These are phyloP conservation scores for Sebastes umbrosus DNA, from an alignment of 2,797 vertebrate species.

Conservation along the genomic window DNA sequence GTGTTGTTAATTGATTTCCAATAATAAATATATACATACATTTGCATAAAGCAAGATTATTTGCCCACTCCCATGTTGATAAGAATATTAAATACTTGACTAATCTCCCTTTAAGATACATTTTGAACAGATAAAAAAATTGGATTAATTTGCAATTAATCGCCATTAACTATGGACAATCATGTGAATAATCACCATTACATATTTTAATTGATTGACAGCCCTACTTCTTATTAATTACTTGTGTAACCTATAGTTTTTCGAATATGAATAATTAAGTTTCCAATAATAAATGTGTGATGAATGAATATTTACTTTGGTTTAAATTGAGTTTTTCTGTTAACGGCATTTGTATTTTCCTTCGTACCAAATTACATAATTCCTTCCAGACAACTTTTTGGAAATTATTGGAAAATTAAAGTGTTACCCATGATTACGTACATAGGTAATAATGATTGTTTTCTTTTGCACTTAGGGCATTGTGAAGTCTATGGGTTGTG, in stretches of 20 bases:
- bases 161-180: too few species aligned
- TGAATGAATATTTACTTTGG: background rate
- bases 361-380: background rate
- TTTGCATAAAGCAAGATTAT: too few species aligned
- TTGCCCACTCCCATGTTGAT: too few species aligned
- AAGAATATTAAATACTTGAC: too few species aligned
- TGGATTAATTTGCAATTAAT: too few species aligned
- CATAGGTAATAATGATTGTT: background rate
- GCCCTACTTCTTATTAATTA: too few species aligned
- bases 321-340: background rate
- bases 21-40: too few species aligned
- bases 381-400: background rate
- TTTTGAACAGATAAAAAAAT: too few species aligned
- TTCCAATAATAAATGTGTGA: background rate
- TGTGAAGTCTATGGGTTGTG: conserved; percentile 74
- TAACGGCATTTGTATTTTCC: background rate
- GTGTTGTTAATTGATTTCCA: too few species aligned
- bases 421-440: background rate
- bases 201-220: too few species aligned
- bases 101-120: too few species aligned
- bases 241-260: background rate
- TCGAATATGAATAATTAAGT: background rate
- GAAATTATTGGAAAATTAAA: background rate
- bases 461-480: conserved; percentile 55
- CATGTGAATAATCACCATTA: too few species aligned